Conservation (phyloP, 2,113 vertebrate species). For the Malurus elegans region DNA sequence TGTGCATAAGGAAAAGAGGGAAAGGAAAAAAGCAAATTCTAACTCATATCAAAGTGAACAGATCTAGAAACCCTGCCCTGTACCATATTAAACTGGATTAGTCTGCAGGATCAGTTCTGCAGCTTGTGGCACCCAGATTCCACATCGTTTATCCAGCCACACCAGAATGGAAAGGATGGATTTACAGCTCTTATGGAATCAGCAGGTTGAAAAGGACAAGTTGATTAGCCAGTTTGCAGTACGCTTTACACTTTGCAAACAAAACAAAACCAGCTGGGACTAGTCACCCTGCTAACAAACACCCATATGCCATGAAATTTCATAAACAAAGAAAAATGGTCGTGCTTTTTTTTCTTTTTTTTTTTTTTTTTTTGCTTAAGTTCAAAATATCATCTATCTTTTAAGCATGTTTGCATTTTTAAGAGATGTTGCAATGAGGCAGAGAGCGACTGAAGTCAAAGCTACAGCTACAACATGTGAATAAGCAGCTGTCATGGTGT, state of each 20-base stretch:
- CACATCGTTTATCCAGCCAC: not conserved
- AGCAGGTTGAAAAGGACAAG: slow-evolving; percentile 17
- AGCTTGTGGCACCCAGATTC: not conserved
- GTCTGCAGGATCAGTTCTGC: not conserved
- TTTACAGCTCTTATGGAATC: not conserved
- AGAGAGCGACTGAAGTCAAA: slow-evolving; percentile 21
- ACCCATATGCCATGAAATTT: slow-evolving; percentile 13
- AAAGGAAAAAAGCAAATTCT: not conserved
- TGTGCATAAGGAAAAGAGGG: not conserved
- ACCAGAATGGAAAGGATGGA: not conserved
- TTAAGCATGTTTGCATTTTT: not conserved
- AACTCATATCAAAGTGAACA: not conserved
- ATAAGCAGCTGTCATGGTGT: slow-evolving; percentile 10
- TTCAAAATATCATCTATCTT: slow-evolving; percentile 22
- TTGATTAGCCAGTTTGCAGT: slow-evolving; percentile 23
- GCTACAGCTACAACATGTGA: not conserved
- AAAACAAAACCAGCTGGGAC: slow-evolving; percentile 31
- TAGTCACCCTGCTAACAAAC: slow-evolving; percentile 22
- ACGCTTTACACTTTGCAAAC: not conserved
- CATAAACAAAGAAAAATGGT: slow-evolving; percentile 28
- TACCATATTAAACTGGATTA: not conserved
- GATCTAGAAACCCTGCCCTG: not conserved
- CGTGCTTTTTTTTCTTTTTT: not conserved
- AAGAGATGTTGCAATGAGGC: slow-evolving; percentile 11
- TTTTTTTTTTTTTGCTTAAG: not conserved